Percentiles rank a stretch among this genome's conserved stretches.
Evolutionary conservation across 2,797 vertebrate species (phyloP).

Genomic region (Helostoma temminkii): DNA sequence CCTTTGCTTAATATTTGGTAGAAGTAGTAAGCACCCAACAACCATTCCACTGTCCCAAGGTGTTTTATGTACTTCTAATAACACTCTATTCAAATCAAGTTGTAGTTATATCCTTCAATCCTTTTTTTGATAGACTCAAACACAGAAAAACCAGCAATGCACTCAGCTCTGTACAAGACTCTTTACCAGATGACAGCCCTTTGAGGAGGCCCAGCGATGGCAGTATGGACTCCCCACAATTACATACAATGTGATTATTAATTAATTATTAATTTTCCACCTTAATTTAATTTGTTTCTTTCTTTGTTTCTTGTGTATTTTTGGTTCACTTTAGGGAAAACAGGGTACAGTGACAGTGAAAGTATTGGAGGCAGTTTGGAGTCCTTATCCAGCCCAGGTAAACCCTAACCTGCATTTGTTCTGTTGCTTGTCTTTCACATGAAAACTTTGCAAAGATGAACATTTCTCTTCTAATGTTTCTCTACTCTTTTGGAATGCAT

Average conservation of each 20-base stretch:
- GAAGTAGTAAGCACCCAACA: too few species aligned
- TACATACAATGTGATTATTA: not conserved
- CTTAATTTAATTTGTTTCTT: not conserved
- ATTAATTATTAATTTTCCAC: not conserved
- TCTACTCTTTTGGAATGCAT: conserved; percentile 21
- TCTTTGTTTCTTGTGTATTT: conserved; percentile 13
- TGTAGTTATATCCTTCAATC: not conserved
- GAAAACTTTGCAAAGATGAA: not conserved
- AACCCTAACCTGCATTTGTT: conserved; percentile 13
- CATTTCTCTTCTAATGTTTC: conserved; percentile 14
- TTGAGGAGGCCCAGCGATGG: conserved; percentile 62
- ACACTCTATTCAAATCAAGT: not conserved
- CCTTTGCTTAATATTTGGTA: too few species aligned
- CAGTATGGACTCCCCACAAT: conserved; percentile 63
- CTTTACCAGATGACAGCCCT: conserved; percentile 68
- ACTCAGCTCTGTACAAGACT: conserved; percentile 62
- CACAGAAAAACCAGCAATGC: conserved; percentile 76
- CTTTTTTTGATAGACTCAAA: conserved; percentile 65
- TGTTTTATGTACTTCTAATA: not conserved
- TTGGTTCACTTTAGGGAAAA: conserved; percentile 66
- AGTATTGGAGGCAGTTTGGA: conserved; percentile 89
- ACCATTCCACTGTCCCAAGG: not conserved
- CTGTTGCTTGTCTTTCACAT: conserved; percentile 4
- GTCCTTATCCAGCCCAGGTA: conserved; percentile 93
- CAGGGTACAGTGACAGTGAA: conserved; percentile 85